phyloP scores from a whole-genome alignment of 2,888 invertebrate species.

The Drosophila neotestacea region DNA sequence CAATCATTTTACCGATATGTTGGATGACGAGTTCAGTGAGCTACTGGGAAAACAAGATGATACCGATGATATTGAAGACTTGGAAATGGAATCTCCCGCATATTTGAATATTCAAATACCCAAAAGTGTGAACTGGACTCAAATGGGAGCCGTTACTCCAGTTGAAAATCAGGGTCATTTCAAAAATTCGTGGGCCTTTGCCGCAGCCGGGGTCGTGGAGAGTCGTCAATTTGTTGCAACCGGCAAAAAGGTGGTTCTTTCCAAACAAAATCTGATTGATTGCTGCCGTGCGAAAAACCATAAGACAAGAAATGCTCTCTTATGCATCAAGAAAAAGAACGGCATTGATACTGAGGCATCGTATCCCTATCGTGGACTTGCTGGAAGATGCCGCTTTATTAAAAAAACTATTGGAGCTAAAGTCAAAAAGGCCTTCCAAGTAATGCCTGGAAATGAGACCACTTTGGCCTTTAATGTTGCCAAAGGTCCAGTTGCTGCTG shows the following conservation, averaged over 20 bases:
- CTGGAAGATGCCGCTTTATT: constrained; percentile 5
- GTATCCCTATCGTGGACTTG: constrained; percentile 34
- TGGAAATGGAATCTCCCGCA: neutral
- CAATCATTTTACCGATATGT: constrained; percentile 38
- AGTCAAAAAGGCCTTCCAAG: neutral
- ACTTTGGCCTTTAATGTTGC: constrained; percentile 11
- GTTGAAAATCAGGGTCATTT: constrained; percentile 30
- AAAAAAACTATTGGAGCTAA: constrained; percentile 1
- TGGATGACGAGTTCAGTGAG: constrained; percentile 10
- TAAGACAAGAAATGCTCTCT: neutral
- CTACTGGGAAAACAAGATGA: neutral
- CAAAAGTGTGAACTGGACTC: constrained; percentile 33
- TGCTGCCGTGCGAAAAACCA: neutral
- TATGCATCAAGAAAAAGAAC: neutral
- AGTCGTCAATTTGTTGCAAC: constrained; percentile 32
- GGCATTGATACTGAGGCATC: constrained; percentile 33
- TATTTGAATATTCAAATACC: neutral
- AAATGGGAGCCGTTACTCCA: constrained; percentile 28
- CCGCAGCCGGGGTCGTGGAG: constrained; percentile 29
- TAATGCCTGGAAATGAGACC: constrained; percentile 14
- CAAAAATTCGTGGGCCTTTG: constrained; percentile 53
- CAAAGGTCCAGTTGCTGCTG: constrained; percentile 36
- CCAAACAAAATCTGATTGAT: constrained; percentile 45
- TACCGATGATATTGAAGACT: neutral
- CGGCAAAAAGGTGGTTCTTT: constrained; percentile 20